A percentile compares a stretch with the other conserved stretches of the same genome.
These are phyloP conservation scores for Caenorhabditis angaria DNA, from an alignment of 2,888 invertebrate species.

Conservation along the genomic window DNA sequence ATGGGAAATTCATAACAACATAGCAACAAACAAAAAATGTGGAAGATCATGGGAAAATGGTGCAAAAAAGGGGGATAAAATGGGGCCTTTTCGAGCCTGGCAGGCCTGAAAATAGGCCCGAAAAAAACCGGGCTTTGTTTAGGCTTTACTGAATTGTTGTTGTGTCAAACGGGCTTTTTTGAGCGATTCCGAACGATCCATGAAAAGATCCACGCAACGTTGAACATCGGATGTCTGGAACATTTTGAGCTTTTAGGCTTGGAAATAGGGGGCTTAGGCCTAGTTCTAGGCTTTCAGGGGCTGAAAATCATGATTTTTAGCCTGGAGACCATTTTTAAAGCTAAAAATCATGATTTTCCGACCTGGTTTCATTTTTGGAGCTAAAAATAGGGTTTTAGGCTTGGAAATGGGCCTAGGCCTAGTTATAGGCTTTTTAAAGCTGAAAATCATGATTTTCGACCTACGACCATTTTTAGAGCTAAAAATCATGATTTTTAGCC, in stretches of 20 bases:
- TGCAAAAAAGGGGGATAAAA: not conserved
- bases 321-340: too few species aligned
- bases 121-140: not conserved
- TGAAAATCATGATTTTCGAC: too few species aligned
- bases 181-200: slow-evolving; percentile 77
- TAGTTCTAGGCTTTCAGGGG: too few species aligned
- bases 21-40: not conserved
- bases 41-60: not conserved
- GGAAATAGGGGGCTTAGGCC: too few species aligned
- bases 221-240: slow-evolving; percentile 84
- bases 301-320: too few species aligned
- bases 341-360: too few species aligned
- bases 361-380: too few species aligned
- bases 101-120: not conserved
- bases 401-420: too few species aligned
- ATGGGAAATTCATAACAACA: slow-evolving; percentile 1
- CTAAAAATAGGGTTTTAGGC: too few species aligned
- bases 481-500: too few species aligned
- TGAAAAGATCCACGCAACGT: slow-evolving; percentile 84
- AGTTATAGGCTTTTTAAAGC: too few species aligned
- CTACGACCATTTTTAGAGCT: too few species aligned
- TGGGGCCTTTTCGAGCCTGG: not conserved
- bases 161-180: slow-evolving; percentile 14
- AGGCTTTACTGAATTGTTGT: not conserved
- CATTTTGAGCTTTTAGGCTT: not conserved